Evolutionary conservation across 2,797 vertebrate genomes (phyloP).

Genomic region (Jordanella pulchra): DNA sequence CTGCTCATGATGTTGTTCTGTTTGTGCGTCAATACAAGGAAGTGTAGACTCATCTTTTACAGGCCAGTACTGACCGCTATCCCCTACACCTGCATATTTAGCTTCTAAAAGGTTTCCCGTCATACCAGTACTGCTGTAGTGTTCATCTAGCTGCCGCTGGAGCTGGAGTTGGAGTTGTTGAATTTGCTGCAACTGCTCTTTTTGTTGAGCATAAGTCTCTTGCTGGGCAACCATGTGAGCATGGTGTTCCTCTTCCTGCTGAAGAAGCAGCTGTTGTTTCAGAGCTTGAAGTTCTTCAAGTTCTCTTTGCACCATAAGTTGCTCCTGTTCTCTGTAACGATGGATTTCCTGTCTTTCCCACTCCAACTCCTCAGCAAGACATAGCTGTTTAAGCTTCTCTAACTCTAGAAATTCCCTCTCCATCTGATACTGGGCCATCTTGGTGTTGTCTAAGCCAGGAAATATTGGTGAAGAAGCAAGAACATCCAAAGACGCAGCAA

Average conservation of each 20-base stretch:
- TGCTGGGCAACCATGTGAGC: slow-evolving; percentile 97
- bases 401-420: slow-evolving; percentile 95
- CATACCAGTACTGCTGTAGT: slow-evolving; percentile 86
- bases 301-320: slow-evolving; percentile 96
- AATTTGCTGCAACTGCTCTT: slow-evolving; percentile 94
- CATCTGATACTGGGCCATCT: slow-evolving; percentile 93
- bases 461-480: slow-evolving; percentile 87
- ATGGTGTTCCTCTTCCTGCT: slow-evolving; percentile 97
- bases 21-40: slow-evolving; percentile 74
- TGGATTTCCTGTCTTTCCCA: slow-evolving; percentile 99
- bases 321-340: slow-evolving; percentile 96
- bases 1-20: slow-evolving; percentile 72
- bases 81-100: slow-evolving; percentile 85
- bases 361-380: slow-evolving; percentile 95
- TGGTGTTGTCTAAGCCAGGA: slow-evolving; percentile 89
- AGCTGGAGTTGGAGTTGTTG: slow-evolving; percentile 96
- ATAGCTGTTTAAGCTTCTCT: slow-evolving; percentile 96
- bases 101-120: slow-evolving; percentile 88
- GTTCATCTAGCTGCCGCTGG: slow-evolving; percentile 94
- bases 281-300: slow-evolving; percentile 95
- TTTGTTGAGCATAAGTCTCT: slow-evolving; percentile 94
- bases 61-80: slow-evolving; percentile 92
- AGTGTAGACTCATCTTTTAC: slow-evolving; percentile 86
- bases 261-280: slow-evolving; percentile 95
- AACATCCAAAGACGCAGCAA: slow-evolving; percentile 84